phyloP scores from a whole-genome alignment of 2,113 vertebrate species.

The Dendrocopos noguchii region DNA sequence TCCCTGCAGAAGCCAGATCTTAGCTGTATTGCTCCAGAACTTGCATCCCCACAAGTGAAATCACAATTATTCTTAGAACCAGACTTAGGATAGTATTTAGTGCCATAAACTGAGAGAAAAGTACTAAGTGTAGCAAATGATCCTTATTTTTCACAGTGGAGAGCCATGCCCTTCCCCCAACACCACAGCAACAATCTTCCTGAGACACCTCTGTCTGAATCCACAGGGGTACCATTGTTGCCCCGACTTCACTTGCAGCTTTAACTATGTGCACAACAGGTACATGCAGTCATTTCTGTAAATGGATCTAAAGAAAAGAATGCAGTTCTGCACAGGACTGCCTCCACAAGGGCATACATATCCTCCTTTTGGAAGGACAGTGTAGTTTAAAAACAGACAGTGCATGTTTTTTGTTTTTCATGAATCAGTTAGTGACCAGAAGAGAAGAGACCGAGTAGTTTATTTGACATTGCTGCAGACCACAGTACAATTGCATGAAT shows the following conservation, averaged over 20 bases:
- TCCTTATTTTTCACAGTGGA: background rate
- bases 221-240: accelerated
- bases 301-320: background rate
- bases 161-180: too few relatives aligned
- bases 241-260: background rate
- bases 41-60: background rate
- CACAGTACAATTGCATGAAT: background rate
- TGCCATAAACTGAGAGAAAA: background rate
- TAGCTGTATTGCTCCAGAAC: background rate
- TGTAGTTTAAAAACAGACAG: background rate
- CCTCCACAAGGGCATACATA: background rate
- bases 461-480: slow-evolving; percentile 49
- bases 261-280: background rate
- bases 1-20: background rate
- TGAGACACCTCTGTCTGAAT: background rate
- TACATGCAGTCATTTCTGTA: background rate
- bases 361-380: background rate
- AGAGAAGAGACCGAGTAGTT: background rate
- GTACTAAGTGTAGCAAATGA: background rate
- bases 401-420: background rate
- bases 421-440: background rate
- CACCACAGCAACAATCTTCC: background rate
- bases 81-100: background rate
- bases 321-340: background rate
- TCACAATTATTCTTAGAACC: background rate